Evolutionary conservation across 2,113 vertebrate genomes (phyloP).

Genomic region (Tachycineta bicolor): DNA sequence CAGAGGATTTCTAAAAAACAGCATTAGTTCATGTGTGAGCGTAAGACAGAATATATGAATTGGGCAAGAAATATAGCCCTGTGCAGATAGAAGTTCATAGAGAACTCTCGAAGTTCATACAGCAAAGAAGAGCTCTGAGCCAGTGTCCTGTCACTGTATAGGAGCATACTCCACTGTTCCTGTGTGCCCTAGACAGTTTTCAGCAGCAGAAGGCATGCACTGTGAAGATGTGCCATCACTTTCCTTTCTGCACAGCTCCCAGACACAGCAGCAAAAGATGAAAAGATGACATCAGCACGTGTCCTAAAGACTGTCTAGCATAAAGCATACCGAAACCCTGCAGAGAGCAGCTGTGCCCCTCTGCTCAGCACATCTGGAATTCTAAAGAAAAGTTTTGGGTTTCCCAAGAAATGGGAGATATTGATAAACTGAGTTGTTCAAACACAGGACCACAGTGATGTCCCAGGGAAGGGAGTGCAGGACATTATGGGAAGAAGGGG

Average conservation of each 20-base stretch:
- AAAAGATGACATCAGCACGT: accelerated
- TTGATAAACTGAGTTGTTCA: not conserved
- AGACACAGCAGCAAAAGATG: not conserved
- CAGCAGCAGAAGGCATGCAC: not conserved
- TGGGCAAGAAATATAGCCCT: not conserved
- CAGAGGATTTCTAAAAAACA: not conserved
- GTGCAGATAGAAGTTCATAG: not conserved
- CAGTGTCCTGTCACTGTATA: accelerated
- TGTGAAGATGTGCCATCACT: not conserved
- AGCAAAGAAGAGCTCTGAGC: not conserved
- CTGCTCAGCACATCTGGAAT: not conserved
- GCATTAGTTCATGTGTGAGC: not conserved
- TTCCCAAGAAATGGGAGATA: not conserved
- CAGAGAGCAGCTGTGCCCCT: accelerated
- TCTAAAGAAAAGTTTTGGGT: not conserved
- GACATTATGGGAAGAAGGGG: not conserved
- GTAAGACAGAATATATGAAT: not conserved
- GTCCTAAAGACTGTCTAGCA: not conserved
- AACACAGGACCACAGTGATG: not conserved
- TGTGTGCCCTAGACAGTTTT: not conserved
- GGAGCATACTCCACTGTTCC: not conserved
- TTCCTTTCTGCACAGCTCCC: not conserved
- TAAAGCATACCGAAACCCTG: not conserved
- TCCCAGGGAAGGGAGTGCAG: accelerated
- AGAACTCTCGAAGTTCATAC: not conserved